These are phyloP conservation scores for Actenoides lindsayi DNA, from an alignment of 2,113 vertebrate genomes.

Conservation along the genomic window DNA sequence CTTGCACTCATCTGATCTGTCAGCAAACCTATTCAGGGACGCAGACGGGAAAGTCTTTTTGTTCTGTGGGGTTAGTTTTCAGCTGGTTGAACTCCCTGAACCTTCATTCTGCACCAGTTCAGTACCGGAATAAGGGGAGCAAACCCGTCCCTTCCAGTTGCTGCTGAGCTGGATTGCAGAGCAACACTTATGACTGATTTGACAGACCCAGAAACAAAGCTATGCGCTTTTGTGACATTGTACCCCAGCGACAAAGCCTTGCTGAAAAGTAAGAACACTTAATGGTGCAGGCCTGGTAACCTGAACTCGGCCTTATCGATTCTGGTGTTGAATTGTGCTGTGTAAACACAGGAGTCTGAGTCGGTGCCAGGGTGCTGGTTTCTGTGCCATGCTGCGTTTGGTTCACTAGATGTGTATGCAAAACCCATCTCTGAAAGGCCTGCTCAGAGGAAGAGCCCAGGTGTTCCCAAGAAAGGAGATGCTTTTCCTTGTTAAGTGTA, in stretches of 20 bases:
- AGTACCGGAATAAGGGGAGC: not conserved
- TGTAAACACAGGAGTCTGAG: not conserved
- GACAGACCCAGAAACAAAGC: not conserved
- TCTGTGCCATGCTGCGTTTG: not conserved
- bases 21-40: not conserved
- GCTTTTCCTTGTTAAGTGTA: not conserved
- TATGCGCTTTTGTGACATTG: not conserved
- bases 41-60: not conserved
- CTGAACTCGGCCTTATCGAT: not conserved
- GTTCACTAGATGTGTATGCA: not conserved
- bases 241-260: not conserved
- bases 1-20: not conserved
- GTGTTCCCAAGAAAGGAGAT: not conserved
- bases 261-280: not conserved
- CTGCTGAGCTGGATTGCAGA: not conserved
- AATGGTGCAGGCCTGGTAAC: not conserved
- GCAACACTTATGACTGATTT: not conserved
- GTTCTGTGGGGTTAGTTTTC: not conserved
- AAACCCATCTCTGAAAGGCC: not conserved
- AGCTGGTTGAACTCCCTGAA: not conserved
- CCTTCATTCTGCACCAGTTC: not conserved
- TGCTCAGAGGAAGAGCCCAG: not conserved
- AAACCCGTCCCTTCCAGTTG: not conserved
- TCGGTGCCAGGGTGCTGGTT: not conserved
- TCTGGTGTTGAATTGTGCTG: not conserved